A percentile compares a stretch with the other conserved stretches of the same genome.
phyloP scores from a whole-genome alignment of 2,113 vertebrate species.

The Cyanoliseus patagonus region DNA sequence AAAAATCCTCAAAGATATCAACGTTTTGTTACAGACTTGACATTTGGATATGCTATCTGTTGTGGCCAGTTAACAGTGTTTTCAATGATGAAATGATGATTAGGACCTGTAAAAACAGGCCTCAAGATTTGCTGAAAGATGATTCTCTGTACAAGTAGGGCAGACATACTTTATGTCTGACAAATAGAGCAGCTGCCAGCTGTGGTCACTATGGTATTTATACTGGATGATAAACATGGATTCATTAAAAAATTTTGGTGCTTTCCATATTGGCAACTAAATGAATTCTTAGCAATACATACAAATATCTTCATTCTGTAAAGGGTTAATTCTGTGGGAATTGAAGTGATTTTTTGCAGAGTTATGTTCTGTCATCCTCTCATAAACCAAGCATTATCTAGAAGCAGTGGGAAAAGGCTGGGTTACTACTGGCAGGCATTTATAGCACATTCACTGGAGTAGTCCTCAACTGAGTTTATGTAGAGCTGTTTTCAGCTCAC shows the following conservation, averaged over 20 bases:
- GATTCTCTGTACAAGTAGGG: neutral
- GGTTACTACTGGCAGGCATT: neutral
- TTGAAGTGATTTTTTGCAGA: neutral
- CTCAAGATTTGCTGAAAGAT: neutral
- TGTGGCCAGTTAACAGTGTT: neutral
- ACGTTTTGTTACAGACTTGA: neutral
- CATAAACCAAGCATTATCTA: neutral
- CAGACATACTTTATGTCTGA: neutral
- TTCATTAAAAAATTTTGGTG: neutral
- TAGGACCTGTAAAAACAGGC: neutral
- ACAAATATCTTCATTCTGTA: neutral
- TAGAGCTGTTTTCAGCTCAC: neutral
- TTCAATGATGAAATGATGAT: neutral
- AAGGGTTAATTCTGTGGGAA: neutral
- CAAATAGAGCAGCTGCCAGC: constrained; percentile 38
- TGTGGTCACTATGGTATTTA: neutral
- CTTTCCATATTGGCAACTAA: neutral
- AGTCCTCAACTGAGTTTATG: neutral
- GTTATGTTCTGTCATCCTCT: neutral
- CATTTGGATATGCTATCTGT: neutral
- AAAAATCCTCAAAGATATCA: neutral
- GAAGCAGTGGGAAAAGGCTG: neutral
- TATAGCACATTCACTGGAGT: neutral
- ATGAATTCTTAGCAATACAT: neutral
- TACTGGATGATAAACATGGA: neutral